Evolutionary conservation across 1,140 invertebrate species (phyloP).

Genomic region (Drosophila pruinosa): DNA sequence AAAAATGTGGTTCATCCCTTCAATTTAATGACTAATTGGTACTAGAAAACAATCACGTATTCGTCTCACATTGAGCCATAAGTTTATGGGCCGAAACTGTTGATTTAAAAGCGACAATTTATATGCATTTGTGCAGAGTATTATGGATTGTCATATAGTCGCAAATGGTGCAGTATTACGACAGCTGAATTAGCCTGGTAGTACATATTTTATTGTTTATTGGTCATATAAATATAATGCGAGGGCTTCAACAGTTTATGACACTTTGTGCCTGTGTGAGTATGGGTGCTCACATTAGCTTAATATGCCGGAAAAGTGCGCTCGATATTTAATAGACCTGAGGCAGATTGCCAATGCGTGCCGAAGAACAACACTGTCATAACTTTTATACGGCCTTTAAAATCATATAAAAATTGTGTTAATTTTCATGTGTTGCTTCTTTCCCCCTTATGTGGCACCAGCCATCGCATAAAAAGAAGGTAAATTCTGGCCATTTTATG

Average conservation of each 20-base stretch:
- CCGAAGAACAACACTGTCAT: conserved; percentile 50
- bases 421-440: conserved; percentile 71
- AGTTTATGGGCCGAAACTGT: conserved; percentile 37
- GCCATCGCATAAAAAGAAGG: conserved; percentile 56
- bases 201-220: conserved; percentile 63
- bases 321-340: conserved; percentile 57
- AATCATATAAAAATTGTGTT: conserved; percentile 77
- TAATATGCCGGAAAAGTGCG: conserved; percentile 66
- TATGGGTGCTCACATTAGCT: conserved; percentile 56
- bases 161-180: background rate
- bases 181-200: conserved; percentile 41
- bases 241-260: conserved; percentile 50
- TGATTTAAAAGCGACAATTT: conserved; percentile 43
- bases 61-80: conserved; percentile 23
- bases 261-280: conserved; percentile 1
- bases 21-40: conserved; percentile 43
- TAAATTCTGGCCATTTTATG: conserved; percentile 60
- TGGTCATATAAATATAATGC: conserved; percentile 72
- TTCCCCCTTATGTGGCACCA: background rate
- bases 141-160: conserved; percentile 15
- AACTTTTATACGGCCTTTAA: conserved; percentile 76
- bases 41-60: conserved; percentile 19
- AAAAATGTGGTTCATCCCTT: background rate
- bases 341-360: conserved; percentile 35
- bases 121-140: conserved; percentile 14